Conservation (phyloP, 1,140 invertebrate species). For the Drosophila quadrilineata region DNA sequence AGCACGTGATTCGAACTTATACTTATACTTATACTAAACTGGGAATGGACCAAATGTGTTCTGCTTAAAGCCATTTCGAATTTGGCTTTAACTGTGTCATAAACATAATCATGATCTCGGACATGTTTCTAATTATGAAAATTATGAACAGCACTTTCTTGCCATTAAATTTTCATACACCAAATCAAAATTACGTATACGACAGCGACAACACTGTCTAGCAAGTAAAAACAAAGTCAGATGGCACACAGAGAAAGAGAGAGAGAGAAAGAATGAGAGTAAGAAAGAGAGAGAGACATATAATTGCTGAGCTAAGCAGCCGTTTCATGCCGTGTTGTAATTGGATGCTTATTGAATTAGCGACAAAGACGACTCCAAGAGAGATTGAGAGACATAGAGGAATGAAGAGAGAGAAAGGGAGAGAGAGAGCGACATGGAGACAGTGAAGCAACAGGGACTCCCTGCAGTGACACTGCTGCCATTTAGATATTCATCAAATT, state of each 20-base stretch:
- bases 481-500: conserved; percentile 79
- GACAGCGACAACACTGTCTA: too few species aligned
- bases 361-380: conserved; percentile 47
- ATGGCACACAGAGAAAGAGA: background rate
- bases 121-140: conserved; percentile 42
- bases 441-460: background rate
- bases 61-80: background rate
- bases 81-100: conserved; percentile 6
- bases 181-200: conserved; percentile 58
- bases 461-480: conserved; percentile 53
- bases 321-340: conserved; percentile 59
- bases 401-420: background rate
- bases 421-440: conserved; percentile 11
- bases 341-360: conserved; percentile 79
- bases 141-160: conserved; percentile 58
- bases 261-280: background rate
- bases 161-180: conserved; percentile 68
- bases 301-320: background rate
- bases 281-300: background rate
- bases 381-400: background rate
- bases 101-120: conserved; percentile 3
- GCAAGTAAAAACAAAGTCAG: too few species aligned
- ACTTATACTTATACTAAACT: background rate
- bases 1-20: conserved; percentile 31
- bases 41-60: too few species aligned